phyloP scores from a whole-genome alignment of 1,140 invertebrate genomes.

The Mya arenaria region DNA sequence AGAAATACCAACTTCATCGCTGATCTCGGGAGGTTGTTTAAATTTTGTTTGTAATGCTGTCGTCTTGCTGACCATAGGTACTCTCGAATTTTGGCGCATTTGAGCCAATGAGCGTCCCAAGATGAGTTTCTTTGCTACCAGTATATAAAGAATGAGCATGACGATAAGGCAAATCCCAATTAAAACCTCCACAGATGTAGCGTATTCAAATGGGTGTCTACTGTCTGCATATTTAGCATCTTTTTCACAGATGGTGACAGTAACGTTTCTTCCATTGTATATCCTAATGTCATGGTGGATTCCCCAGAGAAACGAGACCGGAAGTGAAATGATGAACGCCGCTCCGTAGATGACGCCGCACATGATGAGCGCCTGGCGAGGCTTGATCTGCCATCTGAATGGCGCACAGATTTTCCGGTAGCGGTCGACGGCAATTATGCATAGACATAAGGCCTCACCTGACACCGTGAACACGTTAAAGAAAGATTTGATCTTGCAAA shows the following conservation, averaged over 20 bases:
- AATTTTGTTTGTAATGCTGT: no score
- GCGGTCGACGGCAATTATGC: conserved; percentile 61
- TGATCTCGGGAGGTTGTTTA: no score
- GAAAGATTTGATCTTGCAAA: conserved; percentile 62
- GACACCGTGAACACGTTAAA: conserved; percentile 63
- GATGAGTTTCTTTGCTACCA: not conserved
- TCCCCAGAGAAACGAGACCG: conserved; percentile 23
- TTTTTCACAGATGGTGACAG: conserved; percentile 37
- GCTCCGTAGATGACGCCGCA: not conserved
- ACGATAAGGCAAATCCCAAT: not conserved
- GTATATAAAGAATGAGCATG: conserved; percentile 7
- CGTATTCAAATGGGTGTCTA: not conserved
- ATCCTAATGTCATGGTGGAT: not conserved
- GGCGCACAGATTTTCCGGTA: conserved; percentile 64
- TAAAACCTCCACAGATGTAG: not conserved
- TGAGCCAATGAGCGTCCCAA: not conserved
- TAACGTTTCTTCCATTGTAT: not conserved
- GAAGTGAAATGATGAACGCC: not conserved
- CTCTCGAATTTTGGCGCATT: not conserved
- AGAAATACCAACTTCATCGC: no score
- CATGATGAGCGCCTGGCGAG: not conserved
- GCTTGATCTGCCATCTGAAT: conserved; percentile 52
- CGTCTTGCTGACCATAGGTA: not conserved
- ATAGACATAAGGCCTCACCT: conserved; percentile 55
- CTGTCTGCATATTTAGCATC: conserved; percentile 6